Evolutionary conservation across 1,140 invertebrate species (phyloP), one percentile per base, ranked within the genome.

Genomic region (Eciton burchellii): DNA sequence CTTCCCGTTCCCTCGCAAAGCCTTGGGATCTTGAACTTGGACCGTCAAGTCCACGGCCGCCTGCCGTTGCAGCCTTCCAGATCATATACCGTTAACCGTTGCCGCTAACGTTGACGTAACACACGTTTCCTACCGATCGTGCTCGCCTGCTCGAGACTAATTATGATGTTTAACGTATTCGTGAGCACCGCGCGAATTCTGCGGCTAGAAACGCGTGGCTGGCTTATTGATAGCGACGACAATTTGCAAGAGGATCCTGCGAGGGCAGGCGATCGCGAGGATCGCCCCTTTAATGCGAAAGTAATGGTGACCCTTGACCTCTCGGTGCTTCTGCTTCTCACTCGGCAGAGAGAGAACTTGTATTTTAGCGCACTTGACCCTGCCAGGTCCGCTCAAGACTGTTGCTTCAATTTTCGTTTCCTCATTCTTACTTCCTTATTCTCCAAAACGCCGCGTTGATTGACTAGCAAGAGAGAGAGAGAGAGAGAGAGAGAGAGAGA

Each of bases 21-120:
- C 45, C 70, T 79, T 45, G 62, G 68, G 82, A 87, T 84, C 82
- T 82, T 81, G 76, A 84, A 84, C 82, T 87, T 84, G 82, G n/a
- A 84, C 73, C 54, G 82, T n/a, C n/a, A 49, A 26, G 43, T 16
- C 47, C 72, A 54, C 70, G 70, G 54, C 65, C 70, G 54, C 54
- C 2, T n/a, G 70, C 9, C n/a, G 29, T 43, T 70, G 68, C 19
- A 74, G 57, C 82, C 62, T 82, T 72, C 82, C 52, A 66, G 84
- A 84, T 88, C 81, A 66, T 87, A n/a, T 84, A 88, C 86, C 86
- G 86, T 88, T 88, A 88, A 45, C 56, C 71, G 45, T 72, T 56
- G 56, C 59, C 59, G n/a, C n/a, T n/a, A n/a, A 52, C 49, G 41
- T 54, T 82, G 84, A 65, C 81, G 79, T 76, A 86, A 83, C 65